A percentile compares a stretch with the other conserved stretches of the same genome.
Evolutionary conservation across 2,888 invertebrate species (phyloP).

Genomic region (Scelioninae gen. 2): DNA sequence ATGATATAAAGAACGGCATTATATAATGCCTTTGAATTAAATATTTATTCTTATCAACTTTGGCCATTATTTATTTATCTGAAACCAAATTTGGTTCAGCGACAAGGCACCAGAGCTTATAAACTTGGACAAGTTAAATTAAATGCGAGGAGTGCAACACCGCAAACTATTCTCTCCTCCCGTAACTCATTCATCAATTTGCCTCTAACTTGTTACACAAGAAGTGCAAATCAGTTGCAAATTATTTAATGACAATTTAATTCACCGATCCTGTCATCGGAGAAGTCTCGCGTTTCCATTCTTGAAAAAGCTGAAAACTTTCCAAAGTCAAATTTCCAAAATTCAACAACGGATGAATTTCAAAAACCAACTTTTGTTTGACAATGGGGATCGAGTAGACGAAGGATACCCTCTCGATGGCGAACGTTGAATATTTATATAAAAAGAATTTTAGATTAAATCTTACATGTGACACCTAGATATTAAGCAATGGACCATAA

Average conservation of each 20-base stretch:
- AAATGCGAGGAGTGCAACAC: slow-evolving; percentile 64
- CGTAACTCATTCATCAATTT: slow-evolving; percentile 73
- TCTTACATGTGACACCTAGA: slow-evolving; percentile 59
- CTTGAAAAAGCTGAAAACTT: not conserved
- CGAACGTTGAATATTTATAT: slow-evolving; percentile 38
- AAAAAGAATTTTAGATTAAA: slow-evolving; percentile 50
- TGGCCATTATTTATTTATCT: slow-evolving; percentile 18
- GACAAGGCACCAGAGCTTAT: slow-evolving; percentile 66
- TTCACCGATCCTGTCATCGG: slow-evolving; percentile 3
- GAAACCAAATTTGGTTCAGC: slow-evolving; percentile 7
- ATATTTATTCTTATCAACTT: slow-evolving; percentile 16
- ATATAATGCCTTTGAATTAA: slow-evolving; percentile 3
- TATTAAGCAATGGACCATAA: slow-evolving; percentile 63
- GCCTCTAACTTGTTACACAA: slow-evolving; percentile 60
- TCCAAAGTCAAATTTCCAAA: too few species aligned
- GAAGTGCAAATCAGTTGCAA: slow-evolving; percentile 54
- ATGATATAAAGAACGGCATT: too few species aligned
- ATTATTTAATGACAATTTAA: slow-evolving; percentile 54
- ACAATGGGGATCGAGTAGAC: slow-evolving; percentile 3
- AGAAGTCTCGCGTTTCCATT: not conserved
- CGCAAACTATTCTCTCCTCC: slow-evolving; percentile 65
- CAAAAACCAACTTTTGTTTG: slow-evolving; percentile 22
- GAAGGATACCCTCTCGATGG: slow-evolving; percentile 4
- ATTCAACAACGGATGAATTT: not conserved
- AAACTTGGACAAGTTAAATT: slow-evolving; percentile 74